phyloP scores from a whole-genome alignment of 2,113 vertebrate species.

The Columbina picui region DNA sequence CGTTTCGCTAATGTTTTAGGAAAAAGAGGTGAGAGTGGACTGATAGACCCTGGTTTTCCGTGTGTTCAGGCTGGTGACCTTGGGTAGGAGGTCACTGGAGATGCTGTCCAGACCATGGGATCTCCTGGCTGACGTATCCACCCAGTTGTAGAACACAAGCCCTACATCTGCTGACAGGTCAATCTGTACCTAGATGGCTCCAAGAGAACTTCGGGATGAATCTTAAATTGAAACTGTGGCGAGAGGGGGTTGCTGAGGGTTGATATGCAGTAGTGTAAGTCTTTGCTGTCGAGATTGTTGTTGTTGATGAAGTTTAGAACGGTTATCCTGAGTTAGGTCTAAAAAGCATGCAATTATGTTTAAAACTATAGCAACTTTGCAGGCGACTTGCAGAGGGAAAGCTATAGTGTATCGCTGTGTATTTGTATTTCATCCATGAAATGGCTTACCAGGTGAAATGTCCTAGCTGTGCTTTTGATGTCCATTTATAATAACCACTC shows the following conservation, averaged over 20 bases:
- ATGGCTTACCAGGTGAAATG: not conserved
- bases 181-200: not conserved
- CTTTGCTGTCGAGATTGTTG: not conserved
- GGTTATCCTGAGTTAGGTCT: not conserved
- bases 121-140: not conserved
- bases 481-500: not conserved
- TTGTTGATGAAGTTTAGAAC: not conserved
- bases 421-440: not conserved
- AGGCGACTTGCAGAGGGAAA: not conserved
- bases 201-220: not conserved
- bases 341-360: not conserved
- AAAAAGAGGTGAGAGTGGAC: not conserved
- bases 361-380: not conserved
- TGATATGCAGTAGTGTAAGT: not conserved
- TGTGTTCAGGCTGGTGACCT: not conserved
- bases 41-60: accelerated
- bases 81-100: not conserved
- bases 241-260: not conserved
- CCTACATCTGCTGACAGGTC: not conserved
- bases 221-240: not conserved
- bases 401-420: not conserved
- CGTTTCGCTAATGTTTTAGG: not conserved
- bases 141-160: not conserved
- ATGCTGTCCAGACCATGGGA: not conserved
- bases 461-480: not conserved